Conservation (phyloP, 2,113 vertebrate species). For the Morone saxatilis region DNA sequence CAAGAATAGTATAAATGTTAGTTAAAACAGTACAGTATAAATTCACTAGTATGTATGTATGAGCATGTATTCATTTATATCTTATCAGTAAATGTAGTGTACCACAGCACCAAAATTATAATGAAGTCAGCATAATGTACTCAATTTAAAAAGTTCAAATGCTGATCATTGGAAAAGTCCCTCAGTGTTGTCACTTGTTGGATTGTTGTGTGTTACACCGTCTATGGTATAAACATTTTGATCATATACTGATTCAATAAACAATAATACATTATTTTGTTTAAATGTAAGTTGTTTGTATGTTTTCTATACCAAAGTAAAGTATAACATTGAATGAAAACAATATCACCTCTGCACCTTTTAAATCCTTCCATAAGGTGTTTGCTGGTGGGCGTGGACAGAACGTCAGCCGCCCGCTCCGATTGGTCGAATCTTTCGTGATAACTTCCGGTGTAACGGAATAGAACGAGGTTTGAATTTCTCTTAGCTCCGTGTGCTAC, state of each 20-base stretch:
- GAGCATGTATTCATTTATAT: background rate
- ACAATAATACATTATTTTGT: background rate
- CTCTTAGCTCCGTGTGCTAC: fast-evolving
- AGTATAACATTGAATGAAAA: background rate
- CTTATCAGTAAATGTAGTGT: background rate
- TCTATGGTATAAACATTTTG: background rate
- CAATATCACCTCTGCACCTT: too few species aligned
- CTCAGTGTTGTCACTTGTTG: background rate
- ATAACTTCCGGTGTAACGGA: constrained; percentile 48
- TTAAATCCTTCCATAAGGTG: too few species aligned
- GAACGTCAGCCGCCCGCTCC: background rate
- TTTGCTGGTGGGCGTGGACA: background rate
- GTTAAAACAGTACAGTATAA: too few species aligned
- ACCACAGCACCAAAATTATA: background rate
- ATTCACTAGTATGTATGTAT: too few species aligned
- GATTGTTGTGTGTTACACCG: background rate
- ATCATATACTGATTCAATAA: background rate
- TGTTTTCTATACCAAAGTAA: background rate
- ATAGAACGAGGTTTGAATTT: constrained; percentile 56
- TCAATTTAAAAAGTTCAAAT: background rate
- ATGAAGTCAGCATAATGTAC: background rate
- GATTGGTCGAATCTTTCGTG: constrained; percentile 45
- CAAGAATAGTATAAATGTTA: too few species aligned
- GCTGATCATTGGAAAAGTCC: background rate
- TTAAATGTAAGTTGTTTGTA: background rate